These are phyloP conservation scores for Apis mellifera DNA, from an alignment of 1,140 invertebrate genomes.

Conservation along the genomic window Amel_HAv3.1 CM009940.2:343501-344000, in stretches of 20 bases:
- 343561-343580: background rate
- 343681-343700: background rate
- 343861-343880: background rate
- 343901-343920: slow-evolving; percentile 17
- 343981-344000: slow-evolving; percentile 22
- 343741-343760: slow-evolving; percentile 1
- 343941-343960: slow-evolving; percentile 45
- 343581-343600: background rate
- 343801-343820: slow-evolving; percentile 20
- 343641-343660: background rate
- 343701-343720: background rate
- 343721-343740: background rate
- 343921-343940: slow-evolving; percentile 17
- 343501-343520: slow-evolving; percentile 34
- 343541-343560: background rate
- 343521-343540: background rate
- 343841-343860: background rate
- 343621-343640: too few species aligned
- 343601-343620: background rate
- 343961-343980: slow-evolving; percentile 20
- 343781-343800: slow-evolving; percentile 9
- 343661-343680: background rate
- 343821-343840: slow-evolving; percentile 39
- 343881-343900: background rate
- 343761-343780: background rate